These are phyloP conservation scores for Phocoena sinus DNA, from an alignment of 2,113 vertebrate species.

Conservation along the genomic window DNA sequence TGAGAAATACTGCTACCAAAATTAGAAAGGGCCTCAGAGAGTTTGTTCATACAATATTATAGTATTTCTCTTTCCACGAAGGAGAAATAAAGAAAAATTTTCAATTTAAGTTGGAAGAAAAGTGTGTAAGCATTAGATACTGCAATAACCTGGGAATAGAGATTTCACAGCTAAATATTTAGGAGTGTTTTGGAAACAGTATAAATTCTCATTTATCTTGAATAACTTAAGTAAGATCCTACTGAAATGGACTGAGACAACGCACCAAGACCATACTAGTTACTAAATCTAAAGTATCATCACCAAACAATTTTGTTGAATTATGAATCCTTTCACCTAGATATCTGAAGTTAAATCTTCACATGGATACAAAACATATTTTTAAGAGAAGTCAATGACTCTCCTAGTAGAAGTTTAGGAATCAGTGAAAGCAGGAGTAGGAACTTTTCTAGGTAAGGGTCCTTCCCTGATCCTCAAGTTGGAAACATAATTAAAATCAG, in stretches of 20 bases:
- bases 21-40: not conserved
- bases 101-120: not conserved
- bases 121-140: not conserved
- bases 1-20: not conserved
- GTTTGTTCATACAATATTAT: not conserved
- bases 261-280: not conserved
- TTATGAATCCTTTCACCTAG: not conserved
- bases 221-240: not conserved
- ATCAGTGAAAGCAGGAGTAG: not conserved
- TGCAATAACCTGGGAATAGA: not conserved
- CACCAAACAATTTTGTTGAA: not conserved
- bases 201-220: conserved; percentile 2
- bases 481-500: conserved; percentile 44
- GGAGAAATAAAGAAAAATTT: not conserved
- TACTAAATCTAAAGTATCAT: not conserved
- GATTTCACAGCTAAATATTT: conserved; percentile 11
- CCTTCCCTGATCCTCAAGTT: not conserved
- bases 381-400: not conserved
- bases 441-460: not conserved
- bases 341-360: not conserved
- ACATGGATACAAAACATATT: not conserved
- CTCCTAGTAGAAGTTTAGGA: not conserved
- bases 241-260: not conserved
- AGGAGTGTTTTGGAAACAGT: not conserved
- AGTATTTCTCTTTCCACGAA: conserved; percentile 34